phyloP scores from a whole-genome alignment of 2,797 vertebrate species.

The Oophaga sylvatica region DNA sequence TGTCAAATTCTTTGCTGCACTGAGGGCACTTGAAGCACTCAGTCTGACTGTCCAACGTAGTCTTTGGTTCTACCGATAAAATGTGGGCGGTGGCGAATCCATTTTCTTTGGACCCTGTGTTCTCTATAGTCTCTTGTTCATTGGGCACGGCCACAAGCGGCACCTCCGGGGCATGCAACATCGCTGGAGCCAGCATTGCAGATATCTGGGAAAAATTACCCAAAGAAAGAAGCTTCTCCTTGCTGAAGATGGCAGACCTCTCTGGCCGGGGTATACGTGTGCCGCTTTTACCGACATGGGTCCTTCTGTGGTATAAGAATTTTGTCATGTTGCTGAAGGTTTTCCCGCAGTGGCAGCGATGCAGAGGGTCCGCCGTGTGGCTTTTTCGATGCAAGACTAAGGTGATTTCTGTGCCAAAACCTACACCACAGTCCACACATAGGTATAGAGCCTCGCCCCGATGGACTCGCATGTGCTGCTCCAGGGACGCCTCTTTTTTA shows the following conservation, averaged over 20 bases:
- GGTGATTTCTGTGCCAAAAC: slow-evolving; percentile 89
- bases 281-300: slow-evolving; percentile 75
- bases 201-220: not conserved
- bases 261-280: slow-evolving; percentile 31
- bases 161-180: not conserved
- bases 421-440: slow-evolving; percentile 89
- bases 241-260: not conserved
- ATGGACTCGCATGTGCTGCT: slow-evolving; percentile 88
- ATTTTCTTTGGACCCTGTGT: not conserved
- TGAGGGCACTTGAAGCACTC: slow-evolving; percentile 75
- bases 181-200: fast-evolving
- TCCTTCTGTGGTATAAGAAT: slow-evolving; percentile 90
- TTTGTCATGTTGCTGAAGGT: slow-evolving; percentile 95
- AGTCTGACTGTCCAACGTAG: not conserved
- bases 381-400: slow-evolving; percentile 88
- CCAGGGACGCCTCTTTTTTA: slow-evolving; percentile 85
- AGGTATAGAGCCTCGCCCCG: slow-evolving; percentile 86
- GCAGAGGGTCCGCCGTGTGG: slow-evolving; percentile 86
- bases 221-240: not conserved
- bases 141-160: not conserved
- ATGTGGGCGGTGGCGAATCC: not conserved
- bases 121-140: not conserved
- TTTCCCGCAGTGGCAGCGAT: slow-evolving; percentile 89
- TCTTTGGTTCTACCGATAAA: not conserved
- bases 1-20: slow-evolving; percentile 80